Evolutionary conservation across 2,888 invertebrate genomes (phyloP), one percentile per base, ranked within the genome.

Genomic region (Epinotia nisella): DNA sequence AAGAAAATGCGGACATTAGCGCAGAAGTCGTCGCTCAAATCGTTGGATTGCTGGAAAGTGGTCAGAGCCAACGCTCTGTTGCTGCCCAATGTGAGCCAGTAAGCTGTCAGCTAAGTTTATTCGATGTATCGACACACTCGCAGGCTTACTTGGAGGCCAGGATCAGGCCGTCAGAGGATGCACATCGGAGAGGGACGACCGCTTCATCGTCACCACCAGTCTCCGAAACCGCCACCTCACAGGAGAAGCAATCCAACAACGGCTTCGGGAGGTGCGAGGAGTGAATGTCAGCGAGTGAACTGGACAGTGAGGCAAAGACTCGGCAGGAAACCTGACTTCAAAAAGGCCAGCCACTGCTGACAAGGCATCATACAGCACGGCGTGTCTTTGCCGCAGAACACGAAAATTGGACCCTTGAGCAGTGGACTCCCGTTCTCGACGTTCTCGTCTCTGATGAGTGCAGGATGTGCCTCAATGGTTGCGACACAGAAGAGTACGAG

Each of bases 81-180:
- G 56, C 56, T 29, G 56, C 15, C n/a, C n/a, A n/a, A n/a, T 58
- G 24, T 58, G 29, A 58, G 56, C 56, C 56, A 58, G 29, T 58
- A 24, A 21, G 55, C 55, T 19, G 21, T 24, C 11, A 11, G 19
- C 21, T 4, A 56, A 29, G 24, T 56, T 10, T 29, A 24, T 29
- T 2, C 13, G 24, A 56, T 24, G 24, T 56, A 13, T 15, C 24
- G n/a, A 15, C 13, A 24, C 11, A 24, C 24, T 56, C 0, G 24
- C 1, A 29, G 13, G 13, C 15, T 56, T 24, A 29, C 56, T 11
- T 29, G 56, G 5, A 56, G 24, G 29, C 56, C 56, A 56, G 29
- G 29, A 29, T 4, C 56, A 10, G 24, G 29, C 56, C 56, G 56
- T 13, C 24, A 24, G 24, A 56, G 29, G 51, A n/a, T 51, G 15